Conservation (phyloP, 1,140 invertebrate genomes). For the Plectus sambesii region DNA sequence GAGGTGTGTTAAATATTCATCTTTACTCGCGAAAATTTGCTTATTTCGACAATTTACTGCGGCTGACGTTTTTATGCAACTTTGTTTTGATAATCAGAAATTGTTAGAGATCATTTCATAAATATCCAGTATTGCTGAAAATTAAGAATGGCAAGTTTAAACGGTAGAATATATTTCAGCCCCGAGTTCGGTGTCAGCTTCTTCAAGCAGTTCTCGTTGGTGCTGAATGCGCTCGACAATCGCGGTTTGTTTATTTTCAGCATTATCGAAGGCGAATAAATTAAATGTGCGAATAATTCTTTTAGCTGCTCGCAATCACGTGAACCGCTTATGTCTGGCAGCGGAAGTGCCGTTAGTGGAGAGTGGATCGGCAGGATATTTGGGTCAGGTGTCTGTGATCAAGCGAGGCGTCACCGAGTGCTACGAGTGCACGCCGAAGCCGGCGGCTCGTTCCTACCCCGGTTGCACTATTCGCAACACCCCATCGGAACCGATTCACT, state of each 20-base stretch:
- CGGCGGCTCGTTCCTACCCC: conserved; percentile 79
- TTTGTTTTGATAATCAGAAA: too few relatives aligned
- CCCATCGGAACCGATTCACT: conserved; percentile 97
- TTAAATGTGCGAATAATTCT: conserved; percentile 14
- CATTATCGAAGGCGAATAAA: conserved; percentile 13
- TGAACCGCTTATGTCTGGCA: conserved; percentile 95
- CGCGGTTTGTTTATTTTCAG: conserved; percentile 48
- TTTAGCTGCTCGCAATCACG: conserved; percentile 80
- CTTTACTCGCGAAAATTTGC: too few relatives aligned
- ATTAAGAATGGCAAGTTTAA: too few relatives aligned
- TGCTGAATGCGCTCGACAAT: conserved; percentile 96
- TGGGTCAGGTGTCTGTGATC: conserved; percentile 65
- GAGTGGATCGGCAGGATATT: conserved; percentile 89
- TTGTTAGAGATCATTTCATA: too few relatives aligned
- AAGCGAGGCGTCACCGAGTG: conserved; percentile 72
- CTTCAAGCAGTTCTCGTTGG: conserved; percentile 79
- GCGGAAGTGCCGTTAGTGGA: conserved; percentile 85
- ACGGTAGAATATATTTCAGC: conserved; percentile 54
- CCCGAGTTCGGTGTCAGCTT: conserved; percentile 77
- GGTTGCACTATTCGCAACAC: conserved; percentile 98
- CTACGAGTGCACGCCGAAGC: conserved; percentile 85
- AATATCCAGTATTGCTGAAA: too few relatives aligned
- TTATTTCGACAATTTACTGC: too few relatives aligned
- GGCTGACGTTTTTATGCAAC: too few relatives aligned
- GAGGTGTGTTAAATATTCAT: conserved; percentile 61